Base-by-base conservation (phyloP, 2,888 invertebrate species). In the Brachypterus glaber region DNA sequence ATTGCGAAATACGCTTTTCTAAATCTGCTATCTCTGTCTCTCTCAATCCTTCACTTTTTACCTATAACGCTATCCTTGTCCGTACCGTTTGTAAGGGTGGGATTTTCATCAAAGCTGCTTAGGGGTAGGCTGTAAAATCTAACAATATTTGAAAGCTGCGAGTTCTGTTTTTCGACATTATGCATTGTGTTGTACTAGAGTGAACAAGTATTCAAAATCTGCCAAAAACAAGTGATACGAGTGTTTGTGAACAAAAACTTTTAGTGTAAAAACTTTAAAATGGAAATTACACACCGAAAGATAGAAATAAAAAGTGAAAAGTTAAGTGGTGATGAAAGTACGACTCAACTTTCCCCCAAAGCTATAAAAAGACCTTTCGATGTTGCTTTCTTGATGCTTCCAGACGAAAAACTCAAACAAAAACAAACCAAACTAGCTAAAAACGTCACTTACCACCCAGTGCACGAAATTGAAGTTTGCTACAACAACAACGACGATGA, bases 301-400 rank as follows among this genome's bases (percentile, higher is more conserved):
- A 47, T 57, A 21, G 62, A 62, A 43, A 64, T 72, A 24, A 68
- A 71, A 61, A 67, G 70, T 51, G 59, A 66, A 62, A 48, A 71
- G 62, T 57, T 60, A 60, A 47, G 49, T 40, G 60, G 58, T 12
- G 62, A 62, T 33, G 53, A 51, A 24, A 58, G 54, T 4, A 53
- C 55, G 39, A 51, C 59, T n/a, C 39, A 45, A 2, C 59, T 55
- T 54, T 60, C 46, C 16, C 47, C 49, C 64, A 74, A 66, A 55
- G 72, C 63, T 48, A 70, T 50, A 25, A 91, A 91, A 55, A 70
- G 91, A 11, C 84, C 88, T 1, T 91, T 91, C 59, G 90, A 91
- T 60, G 90, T 91, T 7, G 90, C 90, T 1, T 91, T 91, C 54
- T 67, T 91, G 16, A 88, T 90, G 73, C 80, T 86, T 62, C 88